These are phyloP conservation scores for Dysidea cf. avara DNA, from an alignment of 37 sponge, comb jelly and placozoan genomes.

Conservation along the genomic window DNA sequence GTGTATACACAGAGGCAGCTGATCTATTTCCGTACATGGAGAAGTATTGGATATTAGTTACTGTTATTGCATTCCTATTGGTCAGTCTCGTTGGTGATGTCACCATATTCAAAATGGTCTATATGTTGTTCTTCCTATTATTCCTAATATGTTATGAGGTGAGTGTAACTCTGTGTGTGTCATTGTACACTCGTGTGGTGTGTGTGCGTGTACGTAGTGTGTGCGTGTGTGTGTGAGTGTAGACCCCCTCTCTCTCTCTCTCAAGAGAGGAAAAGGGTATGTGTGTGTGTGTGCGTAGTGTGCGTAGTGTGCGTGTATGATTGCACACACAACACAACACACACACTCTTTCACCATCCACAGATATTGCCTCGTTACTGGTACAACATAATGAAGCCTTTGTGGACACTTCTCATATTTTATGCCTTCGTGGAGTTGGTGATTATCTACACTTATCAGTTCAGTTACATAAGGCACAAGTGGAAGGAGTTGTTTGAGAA, in stretches of 20 bases:
- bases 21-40: too few relatives aligned
- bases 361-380: constrained; percentile 43
- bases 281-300: too few relatives aligned
- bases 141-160: constrained; percentile 81
- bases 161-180: background rate
- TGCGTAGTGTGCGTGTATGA: too few relatives aligned
- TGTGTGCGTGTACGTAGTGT: too few relatives aligned
- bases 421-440: constrained; percentile 63
- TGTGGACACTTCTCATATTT: constrained; percentile 54
- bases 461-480: constrained; percentile 26
- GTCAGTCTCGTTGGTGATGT: constrained; percentile 63
- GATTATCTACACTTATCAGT: constrained; percentile 75
- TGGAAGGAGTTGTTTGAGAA: constrained; percentile 31
- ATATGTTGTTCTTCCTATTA: constrained; percentile 61
- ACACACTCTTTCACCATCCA: background rate
- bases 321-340: background rate
- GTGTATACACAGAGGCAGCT: too few relatives aligned
- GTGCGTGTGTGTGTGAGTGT: too few relatives aligned
- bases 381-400: constrained; percentile 52
- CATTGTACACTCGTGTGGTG: too few relatives aligned
- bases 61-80: constrained; percentile 78
- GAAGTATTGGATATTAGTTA: constrained; percentile 76
- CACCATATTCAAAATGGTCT: constrained; percentile 58
- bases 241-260: too few relatives aligned
- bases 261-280: too few relatives aligned